Base-by-base conservation (phyloP, 1,140 invertebrate species). In the Drosophila tsacasi region DNA sequence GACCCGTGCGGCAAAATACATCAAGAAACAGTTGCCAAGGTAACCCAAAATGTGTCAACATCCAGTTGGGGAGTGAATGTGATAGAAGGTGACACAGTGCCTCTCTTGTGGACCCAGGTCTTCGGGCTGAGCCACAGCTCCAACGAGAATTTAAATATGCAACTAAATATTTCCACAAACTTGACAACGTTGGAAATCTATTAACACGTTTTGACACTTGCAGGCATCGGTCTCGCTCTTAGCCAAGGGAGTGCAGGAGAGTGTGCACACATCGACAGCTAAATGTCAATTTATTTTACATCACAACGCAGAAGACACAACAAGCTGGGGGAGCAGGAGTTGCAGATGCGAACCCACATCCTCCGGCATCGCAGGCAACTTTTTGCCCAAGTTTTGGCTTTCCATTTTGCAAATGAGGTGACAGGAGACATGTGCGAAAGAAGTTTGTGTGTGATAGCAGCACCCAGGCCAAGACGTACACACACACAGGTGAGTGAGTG, bases 211-310 rank as follows among this genome's bases (percentile, higher is more conserved):
- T 74, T 79, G 85, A 82, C 85, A 89, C 79, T 81, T 85, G 76
- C 78, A 71, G 64, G 35, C 49, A 76, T 73, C 13, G 21, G 63
- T 52, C 42, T n/a, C 21, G n/a, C n/a, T n/a, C n/a, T n/a, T n/a
- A n/a, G n/a, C n/a, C n/a, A n/a, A n/a, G 21, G 12, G 25, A 17
- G 17, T 27, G 10, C 10, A 39, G 13, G n/a, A 39, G 39, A 44
- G 21, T 55, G 47, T 25, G 25, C 83, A 84, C 83, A 81, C 83
- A 84, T 76, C 68, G 81, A 76, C 85, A 89, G 79, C 78, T 81
- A 89, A 90, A 89, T 89, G 84, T 85, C 84, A 90, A 90, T 90
- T 89, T 89, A 84, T 79, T 85, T 89, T 81, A 79, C 77, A 84
- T 81, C 78, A 89, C 50, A 32, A 30, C 42, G 55, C 40, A 77